phyloP scores from a whole-genome alignment of 1,140 invertebrate genomes.

The Battus philenor region DNA sequence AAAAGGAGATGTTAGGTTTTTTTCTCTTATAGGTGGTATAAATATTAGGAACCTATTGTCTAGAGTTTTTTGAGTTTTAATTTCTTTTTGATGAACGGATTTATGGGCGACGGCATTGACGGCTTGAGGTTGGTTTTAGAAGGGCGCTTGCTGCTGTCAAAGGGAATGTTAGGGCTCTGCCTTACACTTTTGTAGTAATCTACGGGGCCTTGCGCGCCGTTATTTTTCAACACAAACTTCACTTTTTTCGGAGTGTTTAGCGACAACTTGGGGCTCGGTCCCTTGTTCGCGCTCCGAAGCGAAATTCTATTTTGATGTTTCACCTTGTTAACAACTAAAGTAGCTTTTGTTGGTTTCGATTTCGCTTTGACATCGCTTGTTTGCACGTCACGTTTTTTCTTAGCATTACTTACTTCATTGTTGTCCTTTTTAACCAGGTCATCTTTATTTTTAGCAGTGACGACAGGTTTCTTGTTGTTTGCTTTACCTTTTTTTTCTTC shows the following conservation, averaged over 20 bases:
- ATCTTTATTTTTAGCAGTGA: conserved; percentile 9
- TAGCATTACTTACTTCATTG: conserved; percentile 14
- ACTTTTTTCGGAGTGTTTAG: conserved; percentile 71
- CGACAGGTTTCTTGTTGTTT: conserved; percentile 7
- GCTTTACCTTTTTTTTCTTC: conserved; percentile 15
- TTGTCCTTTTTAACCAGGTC: conserved; percentile 12
- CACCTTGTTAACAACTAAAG: conserved; percentile 40
- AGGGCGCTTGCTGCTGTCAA: conserved; percentile 81
- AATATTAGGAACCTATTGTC: not conserved
- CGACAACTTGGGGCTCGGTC: conserved; percentile 19
- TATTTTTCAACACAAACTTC: conserved; percentile 81
- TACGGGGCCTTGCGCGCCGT: conserved; percentile 80
- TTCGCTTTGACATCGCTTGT: not conserved
- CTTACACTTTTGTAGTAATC: conserved; percentile 83
- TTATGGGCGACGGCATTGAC: conserved; percentile 82
- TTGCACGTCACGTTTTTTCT: conserved; percentile 13
- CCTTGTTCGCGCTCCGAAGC: conserved; percentile 19
- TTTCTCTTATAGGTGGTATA: too few species aligned
- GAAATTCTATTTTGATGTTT: conserved; percentile 46
- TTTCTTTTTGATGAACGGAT: conserved; percentile 83
- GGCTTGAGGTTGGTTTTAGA: conserved; percentile 82
- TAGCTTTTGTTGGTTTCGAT: conserved; percentile 22
- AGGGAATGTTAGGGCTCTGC: conserved; percentile 84
- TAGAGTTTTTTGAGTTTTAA: conserved; percentile 21
- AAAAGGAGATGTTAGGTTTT: too few species aligned